Evolutionary conservation across 2,797 vertebrate species (phyloP).

Genomic region (Pipistrellus pipistrellus): DNA sequence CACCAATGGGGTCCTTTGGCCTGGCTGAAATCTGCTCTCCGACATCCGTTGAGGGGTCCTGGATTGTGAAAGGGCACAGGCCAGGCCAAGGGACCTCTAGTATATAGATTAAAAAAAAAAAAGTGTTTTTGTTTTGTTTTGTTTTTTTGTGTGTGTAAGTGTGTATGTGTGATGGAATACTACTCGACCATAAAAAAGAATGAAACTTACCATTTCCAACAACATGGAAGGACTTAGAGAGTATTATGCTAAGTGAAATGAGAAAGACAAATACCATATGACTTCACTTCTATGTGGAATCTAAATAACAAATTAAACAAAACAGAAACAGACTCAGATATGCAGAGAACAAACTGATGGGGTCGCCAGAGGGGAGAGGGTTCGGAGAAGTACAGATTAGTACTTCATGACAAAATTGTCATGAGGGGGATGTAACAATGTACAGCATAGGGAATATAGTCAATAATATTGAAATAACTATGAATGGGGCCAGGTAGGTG

Average conservation of each 20-base stretch:
- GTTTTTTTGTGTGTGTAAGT: no score
- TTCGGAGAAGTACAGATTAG: neutral
- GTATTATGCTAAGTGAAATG: neutral
- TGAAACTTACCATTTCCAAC: neutral
- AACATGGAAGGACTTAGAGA: neutral
- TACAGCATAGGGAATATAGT: neutral
- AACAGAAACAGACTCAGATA: neutral
- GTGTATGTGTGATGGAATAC: no score
- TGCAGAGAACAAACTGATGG: neutral
- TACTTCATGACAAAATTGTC: neutral
- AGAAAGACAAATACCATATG: neutral
- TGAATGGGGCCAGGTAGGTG: neutral
- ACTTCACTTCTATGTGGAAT: no score
- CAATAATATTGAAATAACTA: neutral
- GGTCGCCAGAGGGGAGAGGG: neutral
- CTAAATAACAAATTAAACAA: neutral
- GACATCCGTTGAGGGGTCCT: no score
- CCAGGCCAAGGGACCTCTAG: no score
- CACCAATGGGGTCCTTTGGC: accelerated
- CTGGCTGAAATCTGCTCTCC: no score
- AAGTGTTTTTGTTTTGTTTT: no score
- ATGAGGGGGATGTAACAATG: neutral
- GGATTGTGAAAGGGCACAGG: no score
- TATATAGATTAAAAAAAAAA: neutral
- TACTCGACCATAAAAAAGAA: neutral